phyloP scores from a whole-genome alignment of 2,888 invertebrate genomes.

The Diaprepes abbreviatus region DNA sequence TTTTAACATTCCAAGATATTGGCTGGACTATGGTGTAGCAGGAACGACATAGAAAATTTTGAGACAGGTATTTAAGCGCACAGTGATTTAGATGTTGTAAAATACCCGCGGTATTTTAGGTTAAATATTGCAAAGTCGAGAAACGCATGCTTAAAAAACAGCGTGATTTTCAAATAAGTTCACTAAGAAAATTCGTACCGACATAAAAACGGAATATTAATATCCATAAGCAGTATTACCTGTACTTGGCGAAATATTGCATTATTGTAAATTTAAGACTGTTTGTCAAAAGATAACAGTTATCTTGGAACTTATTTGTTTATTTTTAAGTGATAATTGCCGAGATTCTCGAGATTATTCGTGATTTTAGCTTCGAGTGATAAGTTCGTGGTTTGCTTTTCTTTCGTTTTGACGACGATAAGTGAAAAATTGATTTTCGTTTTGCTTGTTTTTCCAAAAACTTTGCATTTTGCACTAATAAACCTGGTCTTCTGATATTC shows the following conservation, averaged over 20 bases:
- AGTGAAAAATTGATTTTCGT: no score
- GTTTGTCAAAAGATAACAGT: slow-evolving; percentile 13
- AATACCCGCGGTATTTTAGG: neutral
- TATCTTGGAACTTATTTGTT: slow-evolving; percentile 1
- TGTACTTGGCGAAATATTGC: neutral
- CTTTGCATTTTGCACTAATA: no score
- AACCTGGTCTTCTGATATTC: no score
- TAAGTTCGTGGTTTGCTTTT: neutral
- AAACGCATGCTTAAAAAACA: neutral
- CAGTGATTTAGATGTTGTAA: no score
- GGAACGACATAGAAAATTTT: neutral
- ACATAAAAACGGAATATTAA: neutral
- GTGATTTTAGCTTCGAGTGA: slow-evolving; percentile 3
- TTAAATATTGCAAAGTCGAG: neutral
- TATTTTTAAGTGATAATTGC: slow-evolving; percentile 7
- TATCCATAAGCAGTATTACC: no score
- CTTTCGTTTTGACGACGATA: neutral
- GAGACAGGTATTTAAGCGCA: neutral
- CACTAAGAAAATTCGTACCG: no score
- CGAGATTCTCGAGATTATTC: slow-evolving; percentile 13
- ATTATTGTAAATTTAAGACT: neutral
- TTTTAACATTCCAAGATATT: no score
- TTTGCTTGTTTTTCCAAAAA: no score
- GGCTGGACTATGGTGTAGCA: neutral
- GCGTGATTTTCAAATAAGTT: neutral